phyloP scores from a whole-genome alignment of 2,888 invertebrate genomes.

The Cyclophora albipunctata region DNA sequence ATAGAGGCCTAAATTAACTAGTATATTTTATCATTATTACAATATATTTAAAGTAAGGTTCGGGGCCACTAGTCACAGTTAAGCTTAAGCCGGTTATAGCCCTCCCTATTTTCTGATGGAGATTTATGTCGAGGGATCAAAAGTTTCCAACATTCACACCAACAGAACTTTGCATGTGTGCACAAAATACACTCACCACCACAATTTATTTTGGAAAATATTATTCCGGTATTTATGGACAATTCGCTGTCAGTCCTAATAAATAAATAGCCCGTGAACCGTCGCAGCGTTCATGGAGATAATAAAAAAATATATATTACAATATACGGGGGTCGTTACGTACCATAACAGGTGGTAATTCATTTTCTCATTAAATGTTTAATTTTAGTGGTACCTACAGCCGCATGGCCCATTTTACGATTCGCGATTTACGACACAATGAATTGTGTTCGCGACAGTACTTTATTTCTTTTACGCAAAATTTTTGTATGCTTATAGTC shows the following conservation, averaged over 20 bases:
- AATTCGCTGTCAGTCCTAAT: slow-evolving; percentile 49
- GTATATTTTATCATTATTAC: slow-evolving; percentile 72
- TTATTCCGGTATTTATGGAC: slow-evolving; percentile 44
- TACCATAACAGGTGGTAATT: slow-evolving; percentile 48
- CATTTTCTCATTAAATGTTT: slow-evolving; percentile 57
- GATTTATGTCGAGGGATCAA: slow-evolving; percentile 75
- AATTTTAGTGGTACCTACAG: slow-evolving; percentile 47
- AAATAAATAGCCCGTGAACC: slow-evolving; percentile 42
- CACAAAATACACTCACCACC: slow-evolving; percentile 33
- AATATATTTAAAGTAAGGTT: slow-evolving; percentile 71
- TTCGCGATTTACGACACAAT: slow-evolving; percentile 42
- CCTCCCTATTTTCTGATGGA: slow-evolving; percentile 75
- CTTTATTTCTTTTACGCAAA: slow-evolving; percentile 1
- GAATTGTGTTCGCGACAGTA: slow-evolving; percentile 44
- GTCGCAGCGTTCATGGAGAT: slow-evolving; percentile 35
- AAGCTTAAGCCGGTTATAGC: slow-evolving; percentile 74
- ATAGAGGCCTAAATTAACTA: slow-evolving; percentile 64
- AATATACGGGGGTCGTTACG: slow-evolving; percentile 40
- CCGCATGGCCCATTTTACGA: slow-evolving; percentile 38
- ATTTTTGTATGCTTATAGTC: too few relatives aligned
- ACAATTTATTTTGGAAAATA: slow-evolving; percentile 40
- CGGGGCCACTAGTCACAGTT: slow-evolving; percentile 69
- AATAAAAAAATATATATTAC: slow-evolving; percentile 44
- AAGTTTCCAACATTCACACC: slow-evolving; percentile 65
- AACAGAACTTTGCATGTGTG: slow-evolving; percentile 31